phyloP scores from a whole-genome alignment of 2,113 vertebrate species.

The Erpornis zantholeuca region DNA sequence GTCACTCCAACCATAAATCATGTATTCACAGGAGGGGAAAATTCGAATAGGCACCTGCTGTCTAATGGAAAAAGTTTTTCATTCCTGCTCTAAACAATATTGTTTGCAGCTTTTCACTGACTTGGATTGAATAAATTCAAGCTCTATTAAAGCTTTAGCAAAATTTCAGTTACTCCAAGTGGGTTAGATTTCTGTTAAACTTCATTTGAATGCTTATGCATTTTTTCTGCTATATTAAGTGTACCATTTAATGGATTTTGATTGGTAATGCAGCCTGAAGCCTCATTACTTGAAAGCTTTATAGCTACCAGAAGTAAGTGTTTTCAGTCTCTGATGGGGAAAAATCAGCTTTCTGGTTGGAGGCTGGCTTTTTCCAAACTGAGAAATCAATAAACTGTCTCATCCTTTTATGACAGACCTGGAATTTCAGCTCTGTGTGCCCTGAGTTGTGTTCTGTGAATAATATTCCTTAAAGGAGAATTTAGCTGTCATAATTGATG shows the following conservation, averaged over 20 bases:
- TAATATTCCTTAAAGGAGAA: not conserved
- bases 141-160: not conserved
- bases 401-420: not conserved
- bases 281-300: conserved; percentile 23
- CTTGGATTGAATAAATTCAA: not conserved
- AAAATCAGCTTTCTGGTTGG: not conserved
- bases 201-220: not conserved
- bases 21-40: not conserved
- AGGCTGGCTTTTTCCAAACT: not conserved
- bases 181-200: not conserved
- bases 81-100: not conserved
- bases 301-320: not conserved
- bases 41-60: not conserved
- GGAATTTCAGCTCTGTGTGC: not conserved
- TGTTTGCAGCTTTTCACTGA: not conserved
- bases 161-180: not conserved
- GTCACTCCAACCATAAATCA: not conserved
- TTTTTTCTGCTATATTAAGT: conserved; percentile 5
- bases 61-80: conserved; percentile 25
- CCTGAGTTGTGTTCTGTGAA: not conserved
- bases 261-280: conserved; percentile 15
- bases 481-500: not conserved
- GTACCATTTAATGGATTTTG: conserved; percentile 22
- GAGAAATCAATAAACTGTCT: not conserved
- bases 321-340: not conserved